Conservation (phyloP, 2,797 vertebrate genomes). For the Ctenochaetus hawaiiensis region DNA sequence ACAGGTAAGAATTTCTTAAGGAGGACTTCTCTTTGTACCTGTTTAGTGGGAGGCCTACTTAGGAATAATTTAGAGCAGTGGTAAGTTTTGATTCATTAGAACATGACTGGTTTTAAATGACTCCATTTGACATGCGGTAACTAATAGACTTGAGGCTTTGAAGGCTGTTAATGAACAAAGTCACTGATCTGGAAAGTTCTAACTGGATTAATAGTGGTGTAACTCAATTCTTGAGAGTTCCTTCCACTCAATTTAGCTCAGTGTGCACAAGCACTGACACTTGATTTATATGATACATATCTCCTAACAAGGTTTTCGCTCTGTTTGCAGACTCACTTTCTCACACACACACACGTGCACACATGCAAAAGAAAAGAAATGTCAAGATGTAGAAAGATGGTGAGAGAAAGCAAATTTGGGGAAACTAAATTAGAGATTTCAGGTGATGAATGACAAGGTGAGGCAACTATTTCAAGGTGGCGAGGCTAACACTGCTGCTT, state of each 20-base stretch:
- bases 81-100: slow-evolving; percentile 65
- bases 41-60: slow-evolving; percentile 37
- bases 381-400: slow-evolving; percentile 41
- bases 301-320: slow-evolving; percentile 66
- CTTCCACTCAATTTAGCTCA: slow-evolving; percentile 75
- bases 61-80: slow-evolving; percentile 65
- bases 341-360: slow-evolving; percentile 10
- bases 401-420: slow-evolving; percentile 26
- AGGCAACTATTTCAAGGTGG: slow-evolving; percentile 25
- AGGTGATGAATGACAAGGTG: slow-evolving; percentile 51
- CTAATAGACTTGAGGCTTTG: slow-evolving; percentile 74
- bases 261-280: slow-evolving; percentile 61
- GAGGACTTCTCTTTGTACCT: slow-evolving; percentile 18
- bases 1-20: slow-evolving; percentile 7
- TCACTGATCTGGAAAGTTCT: slow-evolving; percentile 77
- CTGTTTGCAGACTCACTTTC: slow-evolving; percentile 38
- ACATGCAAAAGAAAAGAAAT: slow-evolving; percentile 21
- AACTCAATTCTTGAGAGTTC: slow-evolving; percentile 69
- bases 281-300: slow-evolving; percentile 72
- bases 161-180: slow-evolving; percentile 79
- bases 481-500: slow-evolving; percentile 16
- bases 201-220: slow-evolving; percentile 74
- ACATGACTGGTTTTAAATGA: slow-evolving; percentile 71
- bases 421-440: slow-evolving; percentile 45
- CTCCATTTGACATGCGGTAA: slow-evolving; percentile 72